Evolutionary conservation across 1,140 invertebrate species (phyloP), one percentile per base, ranked within the genome.

Genomic region (Vollenhovia emeryi): DNA sequence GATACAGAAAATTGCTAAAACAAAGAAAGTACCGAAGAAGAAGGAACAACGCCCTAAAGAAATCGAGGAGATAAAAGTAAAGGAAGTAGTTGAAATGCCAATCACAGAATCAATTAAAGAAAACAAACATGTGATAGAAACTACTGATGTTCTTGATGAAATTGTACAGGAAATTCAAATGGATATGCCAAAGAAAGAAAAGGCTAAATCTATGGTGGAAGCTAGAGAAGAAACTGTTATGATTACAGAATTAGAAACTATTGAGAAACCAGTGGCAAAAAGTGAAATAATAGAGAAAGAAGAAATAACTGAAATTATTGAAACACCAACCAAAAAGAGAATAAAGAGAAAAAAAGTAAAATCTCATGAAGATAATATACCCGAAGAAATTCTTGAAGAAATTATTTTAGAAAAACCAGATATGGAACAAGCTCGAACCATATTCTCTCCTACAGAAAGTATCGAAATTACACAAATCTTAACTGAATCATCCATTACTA

Each of bases 1-100:
- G 0, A 62, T 50, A 8, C 86, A 92, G 33, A 92, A 92, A 60
- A 92, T 89, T 21, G 89, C 92, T 21, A 93, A 91, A 27, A 93
- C 91, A 66, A 91, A 92, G 55, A 87, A 86, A 57, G 86, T 90
- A 27, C 76, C 92, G 27, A 90, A 90, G n/a, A 89, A 92, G 48
- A 88, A 91, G 48, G 88, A 91, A n/a, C 68, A 86, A 6, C 50
- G 45, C 15, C 83, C 73, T 7, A 59, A 86, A 52, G 75, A 74
- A 13, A 68, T 84, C 21, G 86, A 91, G 43, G 86, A 91, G 24
- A 6, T 68, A 9, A 85, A 90, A n/a, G 64, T 88, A 0, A 30
- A 45, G 0, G 62, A 90, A 48, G 64, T 89, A 80, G 11, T 83
- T 5, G 87, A 90, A 62, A 91, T 89, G 9, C 85, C 86, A n/a